Percentiles rank a stretch among this genome's conserved stretches.
Conservation (phyloP, 2,888 invertebrate genomes). For the Neoaliturus tenellus region DNA sequence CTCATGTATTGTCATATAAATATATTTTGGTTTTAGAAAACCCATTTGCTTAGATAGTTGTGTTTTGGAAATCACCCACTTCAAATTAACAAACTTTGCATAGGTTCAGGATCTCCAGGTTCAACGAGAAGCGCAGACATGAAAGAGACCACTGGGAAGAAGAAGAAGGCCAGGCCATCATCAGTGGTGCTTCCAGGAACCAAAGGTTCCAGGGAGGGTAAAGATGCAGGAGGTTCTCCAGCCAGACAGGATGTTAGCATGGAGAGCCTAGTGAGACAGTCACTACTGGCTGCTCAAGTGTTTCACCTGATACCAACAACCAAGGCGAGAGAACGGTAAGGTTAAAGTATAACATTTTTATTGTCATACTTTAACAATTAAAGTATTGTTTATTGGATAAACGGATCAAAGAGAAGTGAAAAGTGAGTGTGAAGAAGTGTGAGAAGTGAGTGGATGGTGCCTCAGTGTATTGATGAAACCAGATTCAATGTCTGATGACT, state of each 20-base stretch:
- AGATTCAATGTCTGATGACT: no score
- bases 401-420: no score
- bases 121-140: slow-evolving; percentile 62
- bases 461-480: no score
- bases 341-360: no score
- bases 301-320: slow-evolving; percentile 88
- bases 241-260: slow-evolving; percentile 71
- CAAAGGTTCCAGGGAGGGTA: slow-evolving; percentile 66
- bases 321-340: slow-evolving; percentile 85
- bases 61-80: no score
- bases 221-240: slow-evolving; percentile 60
- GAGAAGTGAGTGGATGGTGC: no score
- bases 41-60: no score
- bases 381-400: no score
- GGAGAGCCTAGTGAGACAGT: slow-evolving; percentile 83
- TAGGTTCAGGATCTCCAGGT: slow-evolving; percentile 54
- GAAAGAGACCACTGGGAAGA: slow-evolving; percentile 63
- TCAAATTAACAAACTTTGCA: no score
- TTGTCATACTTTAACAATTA: no score
- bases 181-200: slow-evolving; percentile 64
- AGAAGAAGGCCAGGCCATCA: slow-evolving; percentile 64
- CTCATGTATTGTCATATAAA: background rate
- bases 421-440: no score
- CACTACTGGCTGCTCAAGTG: slow-evolving; percentile 87
- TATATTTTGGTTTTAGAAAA: background rate